phyloP scores from a whole-genome alignment of 2,113 vertebrate species.

The Kryptolebias marmoratus region DNA sequence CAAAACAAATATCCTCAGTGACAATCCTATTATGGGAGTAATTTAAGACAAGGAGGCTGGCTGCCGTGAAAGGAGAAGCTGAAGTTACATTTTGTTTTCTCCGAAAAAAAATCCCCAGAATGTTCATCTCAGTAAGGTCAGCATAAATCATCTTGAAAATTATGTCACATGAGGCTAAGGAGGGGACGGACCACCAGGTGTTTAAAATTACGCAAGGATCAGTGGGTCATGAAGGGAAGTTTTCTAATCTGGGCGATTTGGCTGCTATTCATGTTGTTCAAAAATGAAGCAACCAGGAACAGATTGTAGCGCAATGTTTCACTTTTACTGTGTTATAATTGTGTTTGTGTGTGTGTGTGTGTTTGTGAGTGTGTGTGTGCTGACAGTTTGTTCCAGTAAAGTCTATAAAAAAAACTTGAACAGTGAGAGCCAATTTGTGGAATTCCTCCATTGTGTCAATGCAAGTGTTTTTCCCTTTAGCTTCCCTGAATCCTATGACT shows the following conservation, averaged over 20 bases:
- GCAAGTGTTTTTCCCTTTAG: slow-evolving; percentile 61
- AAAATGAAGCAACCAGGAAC: slow-evolving; percentile 47
- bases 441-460: slow-evolving; percentile 76
- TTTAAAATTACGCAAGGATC: slow-evolving; percentile 18
- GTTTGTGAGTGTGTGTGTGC: slow-evolving; percentile 5
- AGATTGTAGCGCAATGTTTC: slow-evolving; percentile 52
- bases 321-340: slow-evolving; percentile 41
- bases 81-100: not conserved
- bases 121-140: slow-evolving; percentile 50
- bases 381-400: slow-evolving; percentile 67
- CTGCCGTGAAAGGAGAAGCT: not conserved
- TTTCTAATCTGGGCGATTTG: slow-evolving; percentile 43
- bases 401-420: slow-evolving; percentile 34
- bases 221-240: slow-evolving; percentile 55
- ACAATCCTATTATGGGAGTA: not conserved
- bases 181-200: not conserved
- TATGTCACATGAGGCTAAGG: slow-evolving; percentile 7
- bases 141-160: slow-evolving; percentile 41
- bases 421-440: slow-evolving; percentile 52
- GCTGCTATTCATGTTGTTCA: slow-evolving; percentile 36
- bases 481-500: slow-evolving; percentile 80
- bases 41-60: slow-evolving; percentile 38
- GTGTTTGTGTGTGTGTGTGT: slow-evolving; percentile 28
- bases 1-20: slow-evolving; percentile 6
- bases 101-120: slow-evolving; percentile 5